Base-by-base conservation (phyloP, 2,797 vertebrate species). In the Oreochromis mossambicus region DNA sequence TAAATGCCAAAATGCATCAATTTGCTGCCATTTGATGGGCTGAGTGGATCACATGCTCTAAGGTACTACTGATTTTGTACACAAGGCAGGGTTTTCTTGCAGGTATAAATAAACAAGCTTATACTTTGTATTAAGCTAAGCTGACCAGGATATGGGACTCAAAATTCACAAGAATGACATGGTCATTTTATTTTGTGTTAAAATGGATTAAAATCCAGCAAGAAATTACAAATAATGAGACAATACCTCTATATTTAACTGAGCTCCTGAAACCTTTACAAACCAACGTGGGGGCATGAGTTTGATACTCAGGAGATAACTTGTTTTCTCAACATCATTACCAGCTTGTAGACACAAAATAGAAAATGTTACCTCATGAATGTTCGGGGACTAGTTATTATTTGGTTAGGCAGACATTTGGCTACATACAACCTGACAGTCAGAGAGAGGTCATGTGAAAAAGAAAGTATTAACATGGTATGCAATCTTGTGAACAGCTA, bases 131-230 rank as follows among this genome's bases (percentile, higher is more conserved):
- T 24, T 48, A 56, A 83, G 7, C 5, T 26, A 80, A 36, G 8
- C 1, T 17, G 54, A 80, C 36, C 15, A 38, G 73, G 68, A 15
- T 10, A 17, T 9, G 17, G 24, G 12, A 68, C 54, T 1, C 1
- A n/a, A 12, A 21, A 21, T 38, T 73, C 21, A 46, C 4, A 54
- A n/a, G 56, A 17, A 48, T 1, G 24, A 56, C 21, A 10, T 9
- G 3, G 36, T 41, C 12, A 24, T 68, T 68, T 21, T 43, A 9
- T 50, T 19, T 0, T 46, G 0, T 51, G 43, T 70, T 70, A 24
- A 68, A 68, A 41, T 68, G 5, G 12, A 41, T 68, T 68, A 1
- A 68, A 68, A 24, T 70, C 21, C 38, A 70, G 17, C 5, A 70
- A 43, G 21, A 70, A 70, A 15, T 43, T 6, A 6, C 13, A 68